Conservation (phyloP, 2,113 vertebrate species). For the Syngnathus floridae region DNA sequence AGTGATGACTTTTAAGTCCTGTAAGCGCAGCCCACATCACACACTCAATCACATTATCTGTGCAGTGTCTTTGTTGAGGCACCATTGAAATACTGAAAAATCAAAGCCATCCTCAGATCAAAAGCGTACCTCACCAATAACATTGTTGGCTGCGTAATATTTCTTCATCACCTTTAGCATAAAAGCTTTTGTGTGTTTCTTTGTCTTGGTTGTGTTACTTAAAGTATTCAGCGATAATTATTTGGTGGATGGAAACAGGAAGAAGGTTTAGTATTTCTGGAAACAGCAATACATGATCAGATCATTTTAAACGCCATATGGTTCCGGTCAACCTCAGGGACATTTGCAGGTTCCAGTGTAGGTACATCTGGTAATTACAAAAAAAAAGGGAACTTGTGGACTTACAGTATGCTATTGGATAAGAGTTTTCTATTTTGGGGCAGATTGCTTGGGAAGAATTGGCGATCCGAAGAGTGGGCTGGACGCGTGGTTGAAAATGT, state of each 20-base stretch:
- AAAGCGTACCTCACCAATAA: background rate
- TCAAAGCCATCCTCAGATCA: background rate
- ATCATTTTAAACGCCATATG: background rate
- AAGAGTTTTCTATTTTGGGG: background rate
- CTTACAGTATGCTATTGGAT: background rate
- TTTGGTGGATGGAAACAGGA: background rate
- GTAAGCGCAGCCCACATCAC: background rate
- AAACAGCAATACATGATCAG: background rate
- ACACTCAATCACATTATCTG: background rate
- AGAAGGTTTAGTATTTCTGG: background rate
- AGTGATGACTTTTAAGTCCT: conserved; percentile 17
- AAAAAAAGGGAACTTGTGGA: background rate
- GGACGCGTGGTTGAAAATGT: background rate
- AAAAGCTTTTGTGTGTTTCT: too few species aligned
- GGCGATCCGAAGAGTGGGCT: background rate
- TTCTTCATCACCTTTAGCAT: background rate
- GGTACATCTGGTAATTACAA: background rate
- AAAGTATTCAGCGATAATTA: background rate
- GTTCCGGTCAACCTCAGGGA: background rate
- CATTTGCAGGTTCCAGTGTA: background rate
- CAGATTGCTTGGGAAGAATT: background rate
- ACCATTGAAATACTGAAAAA: background rate
- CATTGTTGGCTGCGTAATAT: background rate
- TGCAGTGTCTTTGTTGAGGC: background rate
- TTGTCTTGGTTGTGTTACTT: background rate